These are phyloP conservation scores for Sebastes dallii DNA, from an alignment of 2,797 vertebrate species.

Conservation along the genomic window DNA sequence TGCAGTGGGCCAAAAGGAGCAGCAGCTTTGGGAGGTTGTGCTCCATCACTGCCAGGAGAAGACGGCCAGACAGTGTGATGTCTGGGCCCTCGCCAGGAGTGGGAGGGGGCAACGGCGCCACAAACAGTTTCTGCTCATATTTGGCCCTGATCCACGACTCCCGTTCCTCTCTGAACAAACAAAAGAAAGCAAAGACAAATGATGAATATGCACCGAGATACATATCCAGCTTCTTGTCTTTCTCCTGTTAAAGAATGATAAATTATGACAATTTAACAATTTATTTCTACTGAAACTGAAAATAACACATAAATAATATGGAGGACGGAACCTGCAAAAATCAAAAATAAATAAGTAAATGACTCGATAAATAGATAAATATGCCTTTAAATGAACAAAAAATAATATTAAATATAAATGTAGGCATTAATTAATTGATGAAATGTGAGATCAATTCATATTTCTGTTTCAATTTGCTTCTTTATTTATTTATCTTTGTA, in stretches of 20 bases:
- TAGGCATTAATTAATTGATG: no score
- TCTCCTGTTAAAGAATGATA: not conserved
- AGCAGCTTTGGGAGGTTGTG: constrained; percentile 88
- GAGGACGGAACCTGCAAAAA: no score
- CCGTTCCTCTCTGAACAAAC: constrained; percentile 86
- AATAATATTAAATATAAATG: no score
- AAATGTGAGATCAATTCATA: no score
- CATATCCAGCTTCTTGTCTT: not conserved
- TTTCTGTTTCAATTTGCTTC: no score
- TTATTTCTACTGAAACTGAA: not conserved
- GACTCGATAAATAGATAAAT: no score
- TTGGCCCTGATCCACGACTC: constrained; percentile 95
- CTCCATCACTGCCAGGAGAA: constrained; percentile 84
- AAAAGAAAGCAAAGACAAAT: constrained; percentile 3
- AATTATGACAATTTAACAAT: not conserved
- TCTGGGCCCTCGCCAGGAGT: constrained; percentile 81
- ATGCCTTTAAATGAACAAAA: no score
- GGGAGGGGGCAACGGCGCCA: constrained; percentile 85
- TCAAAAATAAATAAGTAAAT: no score
- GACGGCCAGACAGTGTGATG: constrained; percentile 81
- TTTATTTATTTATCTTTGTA: no score
- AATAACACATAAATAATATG: not conserved
- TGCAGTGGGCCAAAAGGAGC: constrained; percentile 91
- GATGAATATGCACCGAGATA: not conserved
- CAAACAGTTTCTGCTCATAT: constrained; percentile 93